Evolutionary conservation across 1,140 invertebrate genomes (phyloP).

Genomic region (Coenobita brevimanus): DNA sequence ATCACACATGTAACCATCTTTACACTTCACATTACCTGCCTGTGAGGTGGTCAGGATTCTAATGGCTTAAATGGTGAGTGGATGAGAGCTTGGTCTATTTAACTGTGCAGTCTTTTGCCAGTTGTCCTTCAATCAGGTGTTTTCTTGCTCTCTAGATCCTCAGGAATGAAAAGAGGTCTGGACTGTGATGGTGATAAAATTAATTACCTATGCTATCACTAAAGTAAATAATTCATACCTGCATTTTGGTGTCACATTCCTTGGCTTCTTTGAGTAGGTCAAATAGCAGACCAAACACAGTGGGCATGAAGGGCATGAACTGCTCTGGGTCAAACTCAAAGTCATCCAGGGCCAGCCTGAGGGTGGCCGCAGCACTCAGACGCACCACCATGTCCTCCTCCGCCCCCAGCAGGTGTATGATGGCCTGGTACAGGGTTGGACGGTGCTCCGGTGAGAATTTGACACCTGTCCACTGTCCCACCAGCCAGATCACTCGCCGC

Average conservation of each 20-base stretch:
- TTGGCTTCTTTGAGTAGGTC: slow-evolving; percentile 88
- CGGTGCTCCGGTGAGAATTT: slow-evolving; percentile 86
- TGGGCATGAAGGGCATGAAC: slow-evolving; percentile 87
- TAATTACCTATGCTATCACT: too few relatives aligned
- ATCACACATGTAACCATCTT: too few relatives aligned
- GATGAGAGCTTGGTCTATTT: too few relatives aligned
- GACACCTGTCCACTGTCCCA: slow-evolving; percentile 89
- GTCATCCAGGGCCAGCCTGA: slow-evolving; percentile 90
- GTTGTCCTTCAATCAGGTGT: too few relatives aligned
- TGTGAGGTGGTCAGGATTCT: too few relatives aligned
- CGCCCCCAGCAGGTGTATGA: slow-evolving; percentile 69
- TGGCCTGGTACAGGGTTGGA: slow-evolving; percentile 76
- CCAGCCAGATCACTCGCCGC: slow-evolving; percentile 89
- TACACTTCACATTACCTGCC: too few relatives aligned
- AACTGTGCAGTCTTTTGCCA: too few relatives aligned
- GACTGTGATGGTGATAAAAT: too few relatives aligned
- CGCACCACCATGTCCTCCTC: slow-evolving; percentile 80
- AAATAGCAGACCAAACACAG: slow-evolving; percentile 86
- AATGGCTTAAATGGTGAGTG: too few relatives aligned
- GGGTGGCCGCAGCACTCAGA: slow-evolving; percentile 83
- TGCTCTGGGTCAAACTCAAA: slow-evolving; percentile 92
- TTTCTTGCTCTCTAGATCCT: too few relatives aligned
- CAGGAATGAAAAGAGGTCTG: too few relatives aligned
- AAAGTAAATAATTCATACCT: too few relatives aligned
- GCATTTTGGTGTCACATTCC: slow-evolving; percentile 89